Conservation (phyloP, 2,888 invertebrate genomes). For the Callinectes sapidus region DNA sequence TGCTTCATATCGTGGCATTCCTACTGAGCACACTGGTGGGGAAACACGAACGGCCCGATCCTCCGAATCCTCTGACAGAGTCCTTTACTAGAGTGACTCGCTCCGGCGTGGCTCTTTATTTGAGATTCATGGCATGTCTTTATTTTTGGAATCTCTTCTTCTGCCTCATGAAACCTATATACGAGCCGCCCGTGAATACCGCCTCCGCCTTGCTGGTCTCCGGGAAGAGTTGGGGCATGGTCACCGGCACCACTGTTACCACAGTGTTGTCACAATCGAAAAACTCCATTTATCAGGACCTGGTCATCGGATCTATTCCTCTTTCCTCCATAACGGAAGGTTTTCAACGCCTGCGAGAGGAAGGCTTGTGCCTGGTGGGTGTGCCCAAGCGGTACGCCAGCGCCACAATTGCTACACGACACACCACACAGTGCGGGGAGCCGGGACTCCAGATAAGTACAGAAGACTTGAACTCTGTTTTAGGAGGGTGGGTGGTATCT, state of each 20-base stretch:
- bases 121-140: constrained; percentile 62
- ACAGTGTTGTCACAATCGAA: constrained; percentile 43
- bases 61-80: constrained; percentile 38
- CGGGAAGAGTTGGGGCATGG: constrained; percentile 56
- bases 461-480: constrained; percentile 64
- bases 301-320: constrained; percentile 28
- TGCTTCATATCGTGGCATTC: constrained; percentile 61
- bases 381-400: constrained; percentile 69
- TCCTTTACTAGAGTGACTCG: constrained; percentile 43
- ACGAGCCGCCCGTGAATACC: constrained; percentile 60
- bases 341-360: constrained; percentile 46
- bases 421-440: constrained; percentile 67
- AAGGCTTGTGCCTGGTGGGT: constrained; percentile 64
- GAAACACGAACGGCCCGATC: not conserved
- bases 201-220: constrained; percentile 56
- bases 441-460: constrained; percentile 63
- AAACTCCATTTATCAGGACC: constrained; percentile 40
- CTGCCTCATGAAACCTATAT: constrained; percentile 66
- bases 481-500: constrained; percentile 64
- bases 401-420: constrained; percentile 64
- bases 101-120: constrained; percentile 60
- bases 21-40: constrained; percentile 39
- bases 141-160: constrained; percentile 69
- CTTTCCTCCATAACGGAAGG: constrained; percentile 65
- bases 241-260: constrained; percentile 63